Evolutionary conservation across 2,888 invertebrate species (phyloP).

Genomic region (Achlya flavicornis): DNA sequence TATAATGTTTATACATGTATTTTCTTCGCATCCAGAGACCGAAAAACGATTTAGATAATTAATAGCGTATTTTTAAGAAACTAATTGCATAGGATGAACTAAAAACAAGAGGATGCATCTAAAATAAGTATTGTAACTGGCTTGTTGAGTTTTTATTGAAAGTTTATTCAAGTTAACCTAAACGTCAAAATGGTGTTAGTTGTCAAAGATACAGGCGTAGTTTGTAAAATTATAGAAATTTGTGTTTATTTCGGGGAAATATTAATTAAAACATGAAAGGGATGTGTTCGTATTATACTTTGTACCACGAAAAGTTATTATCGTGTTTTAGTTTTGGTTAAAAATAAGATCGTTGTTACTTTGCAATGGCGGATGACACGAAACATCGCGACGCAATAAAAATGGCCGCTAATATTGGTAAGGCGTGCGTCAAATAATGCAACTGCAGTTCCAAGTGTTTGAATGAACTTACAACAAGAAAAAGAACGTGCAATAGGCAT

Average conservation of each 20-base stretch:
- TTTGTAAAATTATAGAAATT: constrained; percentile 65
- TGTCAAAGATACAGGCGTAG: constrained; percentile 79
- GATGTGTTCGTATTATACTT: constrained; percentile 62
- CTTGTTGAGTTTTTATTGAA: constrained; percentile 50
- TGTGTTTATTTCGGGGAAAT: constrained; percentile 68
- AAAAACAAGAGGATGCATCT: constrained; percentile 25
- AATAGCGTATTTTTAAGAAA: constrained; percentile 33
- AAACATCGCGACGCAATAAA: constrained; percentile 83
- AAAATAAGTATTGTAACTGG: constrained; percentile 61
- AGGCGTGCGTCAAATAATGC: constrained; percentile 78
- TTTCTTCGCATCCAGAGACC: not conserved
- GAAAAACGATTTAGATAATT: constrained; percentile 27
- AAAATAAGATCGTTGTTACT: constrained; percentile 61
- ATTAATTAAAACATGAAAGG: constrained; percentile 54
- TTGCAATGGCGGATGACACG: constrained; percentile 84
- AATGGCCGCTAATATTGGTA: constrained; percentile 82
- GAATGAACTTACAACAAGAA: constrained; percentile 28
- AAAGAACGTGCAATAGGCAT: constrained; percentile 15
- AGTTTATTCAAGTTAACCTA: constrained; percentile 55
- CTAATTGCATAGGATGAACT: constrained; percentile 18
- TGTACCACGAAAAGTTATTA: constrained; percentile 47
- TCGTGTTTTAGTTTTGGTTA: constrained; percentile 61
- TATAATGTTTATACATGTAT: not conserved
- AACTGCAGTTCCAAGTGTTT: constrained; percentile 49
- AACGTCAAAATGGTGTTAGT: constrained; percentile 82